Evolutionary conservation across 2,113 vertebrate genomes (phyloP).

Genomic region (Gopherus evgoodei): DNA sequence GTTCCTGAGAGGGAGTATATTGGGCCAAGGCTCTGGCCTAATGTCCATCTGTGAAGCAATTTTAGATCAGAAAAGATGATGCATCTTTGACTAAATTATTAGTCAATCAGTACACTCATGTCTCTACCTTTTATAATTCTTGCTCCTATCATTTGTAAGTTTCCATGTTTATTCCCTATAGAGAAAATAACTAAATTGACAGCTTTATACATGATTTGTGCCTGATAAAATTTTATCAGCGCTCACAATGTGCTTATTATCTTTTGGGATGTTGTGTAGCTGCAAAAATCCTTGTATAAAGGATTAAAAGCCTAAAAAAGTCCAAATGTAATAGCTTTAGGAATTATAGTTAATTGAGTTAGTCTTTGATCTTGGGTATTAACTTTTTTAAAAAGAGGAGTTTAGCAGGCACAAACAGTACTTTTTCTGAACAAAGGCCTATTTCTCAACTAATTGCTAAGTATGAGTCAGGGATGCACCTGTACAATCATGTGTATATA

Average conservation of each 20-base stretch:
- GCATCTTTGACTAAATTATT: slow-evolving; percentile 30
- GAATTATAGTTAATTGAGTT: slow-evolving; percentile 78
- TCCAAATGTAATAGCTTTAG: slow-evolving; percentile 69
- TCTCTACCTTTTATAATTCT: slow-evolving; percentile 31
- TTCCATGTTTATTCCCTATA: slow-evolving; percentile 41
- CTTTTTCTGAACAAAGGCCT: not conserved
- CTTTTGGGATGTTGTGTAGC: slow-evolving; percentile 48
- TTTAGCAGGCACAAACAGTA: slow-evolving; percentile 46
- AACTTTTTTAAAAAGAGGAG: slow-evolving; percentile 49
- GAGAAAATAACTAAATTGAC: slow-evolving; percentile 53
- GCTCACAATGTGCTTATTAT: slow-evolving; percentile 59
- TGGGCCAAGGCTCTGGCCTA: not conserved
- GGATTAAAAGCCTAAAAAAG: slow-evolving; percentile 74
- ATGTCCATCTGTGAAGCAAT: slow-evolving; percentile 21
- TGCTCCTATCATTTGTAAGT: slow-evolving; percentile 1
- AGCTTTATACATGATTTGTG: slow-evolving; percentile 56
- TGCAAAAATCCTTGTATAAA: slow-evolving; percentile 58
- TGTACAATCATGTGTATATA: not conserved
- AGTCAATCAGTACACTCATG: slow-evolving; percentile 28
- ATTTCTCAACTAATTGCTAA: not conserved
- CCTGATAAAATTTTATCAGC: slow-evolving; percentile 71
- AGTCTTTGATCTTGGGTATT: slow-evolving; percentile 73
- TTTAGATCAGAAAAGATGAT: not conserved
- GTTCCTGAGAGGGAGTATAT: not conserved
- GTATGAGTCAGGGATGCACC: not conserved